Conservation (phyloP, 2,113 vertebrate genomes). For the Tragulus kanchil region DNA sequence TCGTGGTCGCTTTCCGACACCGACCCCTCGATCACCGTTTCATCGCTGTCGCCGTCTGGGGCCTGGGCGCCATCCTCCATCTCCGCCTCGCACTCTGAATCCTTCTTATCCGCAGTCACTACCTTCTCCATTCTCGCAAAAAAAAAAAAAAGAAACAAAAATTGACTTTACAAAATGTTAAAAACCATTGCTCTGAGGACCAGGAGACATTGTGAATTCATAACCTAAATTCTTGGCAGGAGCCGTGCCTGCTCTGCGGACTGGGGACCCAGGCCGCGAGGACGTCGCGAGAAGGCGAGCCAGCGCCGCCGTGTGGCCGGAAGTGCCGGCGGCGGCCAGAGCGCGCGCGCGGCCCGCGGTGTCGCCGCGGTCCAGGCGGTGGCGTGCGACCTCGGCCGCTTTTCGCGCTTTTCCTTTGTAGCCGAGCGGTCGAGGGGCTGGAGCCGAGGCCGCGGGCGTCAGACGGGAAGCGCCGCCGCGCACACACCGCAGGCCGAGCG, state of each 20-base stretch:
- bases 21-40: constrained; percentile 82
- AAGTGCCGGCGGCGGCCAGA: neutral
- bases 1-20: constrained; percentile 83
- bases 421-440: rapidly evolving
- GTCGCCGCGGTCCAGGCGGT: rapidly evolving
- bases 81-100: neutral
- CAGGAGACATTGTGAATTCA: neutral
- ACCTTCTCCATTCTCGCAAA: neutral
- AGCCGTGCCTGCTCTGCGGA: rapidly evolving
- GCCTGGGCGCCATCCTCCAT: neutral
- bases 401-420: rapidly evolving
- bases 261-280: rapidly evolving
- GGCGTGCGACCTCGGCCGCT: rapidly evolving
- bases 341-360: rapidly evolving
- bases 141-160: neutral
- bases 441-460: rapidly evolving
- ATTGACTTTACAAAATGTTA: neutral
- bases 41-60: constrained; percentile 79
- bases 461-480: rapidly evolving
- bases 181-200: neutral
- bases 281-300: rapidly evolving
- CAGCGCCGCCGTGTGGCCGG: neutral
- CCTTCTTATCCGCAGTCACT: neutral
- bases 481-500: too few relatives aligned
- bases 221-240: neutral